Evolutionary conservation across 2,113 vertebrate species (phyloP).

Genomic region (Platichthys flesus): DNA sequence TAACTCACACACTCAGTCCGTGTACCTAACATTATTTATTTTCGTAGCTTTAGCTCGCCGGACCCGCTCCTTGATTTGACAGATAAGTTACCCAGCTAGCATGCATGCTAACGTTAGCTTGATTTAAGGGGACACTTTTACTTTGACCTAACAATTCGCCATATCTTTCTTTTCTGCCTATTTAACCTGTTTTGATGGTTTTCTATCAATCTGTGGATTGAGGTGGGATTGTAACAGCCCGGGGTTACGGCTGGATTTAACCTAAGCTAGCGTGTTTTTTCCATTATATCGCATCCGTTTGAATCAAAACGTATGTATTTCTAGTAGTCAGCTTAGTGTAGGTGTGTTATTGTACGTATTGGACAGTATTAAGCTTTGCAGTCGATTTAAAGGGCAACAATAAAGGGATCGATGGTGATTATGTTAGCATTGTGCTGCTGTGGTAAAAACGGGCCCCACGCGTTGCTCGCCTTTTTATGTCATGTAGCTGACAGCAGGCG

Average conservation of each 20-base stretch:
- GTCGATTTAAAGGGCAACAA: neutral
- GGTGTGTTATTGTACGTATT: neutral
- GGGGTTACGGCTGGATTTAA: neutral
- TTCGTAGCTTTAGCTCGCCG: neutral
- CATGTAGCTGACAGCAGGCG: slow-evolving; percentile 61
- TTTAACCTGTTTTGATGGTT: too few species aligned
- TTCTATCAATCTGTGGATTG: neutral
- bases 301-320: neutral
- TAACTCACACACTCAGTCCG: neutral
- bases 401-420: neutral
- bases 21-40: neutral
- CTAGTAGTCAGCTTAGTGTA: neutral
- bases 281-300: neutral
- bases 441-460: slow-evolving; percentile 68
- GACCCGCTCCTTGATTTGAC: slow-evolving; percentile 52
- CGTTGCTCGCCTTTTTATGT: slow-evolving; percentile 62
- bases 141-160: neutral
- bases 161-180: neutral
- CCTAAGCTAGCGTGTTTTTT: slow-evolving; percentile 1
- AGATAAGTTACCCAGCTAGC: slow-evolving; percentile 52
- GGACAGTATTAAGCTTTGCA: neutral
- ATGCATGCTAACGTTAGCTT: slow-evolving; percentile 31
- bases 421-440: slow-evolving; percentile 34
- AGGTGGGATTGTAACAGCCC: neutral
- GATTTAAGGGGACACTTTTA: slow-evolving; percentile 1